Conservation (phyloP, 2,113 vertebrate genomes). For the Grammomys dolichurus region DNA sequence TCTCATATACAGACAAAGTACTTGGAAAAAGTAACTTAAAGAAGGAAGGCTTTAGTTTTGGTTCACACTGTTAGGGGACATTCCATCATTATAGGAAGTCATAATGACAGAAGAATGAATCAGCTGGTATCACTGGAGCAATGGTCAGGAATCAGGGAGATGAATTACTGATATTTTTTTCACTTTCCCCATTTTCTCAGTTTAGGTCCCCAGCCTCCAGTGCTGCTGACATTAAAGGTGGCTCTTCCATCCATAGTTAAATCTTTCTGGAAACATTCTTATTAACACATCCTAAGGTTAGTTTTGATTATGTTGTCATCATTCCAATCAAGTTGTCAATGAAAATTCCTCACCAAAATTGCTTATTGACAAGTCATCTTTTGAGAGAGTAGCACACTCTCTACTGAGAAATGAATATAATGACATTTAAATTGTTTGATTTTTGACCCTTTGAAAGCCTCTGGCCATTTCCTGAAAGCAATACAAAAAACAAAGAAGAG, state of each 20-base stretch:
- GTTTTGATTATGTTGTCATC: background rate
- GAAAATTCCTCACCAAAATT: background rate
- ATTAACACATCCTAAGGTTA: background rate
- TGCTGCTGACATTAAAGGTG: too few relatives aligned
- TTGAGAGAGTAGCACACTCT: background rate
- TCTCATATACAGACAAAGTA: background rate
- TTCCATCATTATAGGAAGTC: background rate
- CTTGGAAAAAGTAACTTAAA: background rate
- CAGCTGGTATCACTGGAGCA: background rate
- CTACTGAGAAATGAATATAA: background rate
- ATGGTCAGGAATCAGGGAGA: background rate
- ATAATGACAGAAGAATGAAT: too few relatives aligned
- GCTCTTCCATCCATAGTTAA: background rate
- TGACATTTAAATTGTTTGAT: conserved; percentile 18
- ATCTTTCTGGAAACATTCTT: background rate
- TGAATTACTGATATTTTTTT: too few relatives aligned
- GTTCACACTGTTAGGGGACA: background rate
- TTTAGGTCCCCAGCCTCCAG: too few relatives aligned
- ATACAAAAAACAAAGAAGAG: background rate
- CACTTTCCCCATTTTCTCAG: background rate
- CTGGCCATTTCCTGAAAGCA: background rate
- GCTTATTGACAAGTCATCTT: background rate
- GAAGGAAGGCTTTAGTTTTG: background rate
- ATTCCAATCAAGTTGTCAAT: too few relatives aligned
- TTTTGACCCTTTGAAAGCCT: background rate